Base-by-base conservation (phyloP, 1,140 invertebrate species). In the Musca vetustissima region DNA sequence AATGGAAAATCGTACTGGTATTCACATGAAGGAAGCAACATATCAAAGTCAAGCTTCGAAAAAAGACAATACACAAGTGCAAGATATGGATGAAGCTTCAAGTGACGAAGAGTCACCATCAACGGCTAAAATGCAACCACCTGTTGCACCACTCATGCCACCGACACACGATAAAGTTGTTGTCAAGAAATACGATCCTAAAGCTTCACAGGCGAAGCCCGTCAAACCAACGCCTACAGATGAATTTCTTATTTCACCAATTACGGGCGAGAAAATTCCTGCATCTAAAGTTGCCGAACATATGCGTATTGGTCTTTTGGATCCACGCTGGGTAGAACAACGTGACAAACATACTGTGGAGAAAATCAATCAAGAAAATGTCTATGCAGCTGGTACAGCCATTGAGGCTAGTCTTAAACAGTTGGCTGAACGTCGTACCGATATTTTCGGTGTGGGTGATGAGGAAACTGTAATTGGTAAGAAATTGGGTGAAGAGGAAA, bases 401-500 rank as follows among this genome's bases (percentile, higher is more conserved):
- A 98, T 99, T 75, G 95, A 98, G 73, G 94, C 92, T 13, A 98
- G 93, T 80, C 88, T 99, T 74, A 98, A 98, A 81, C 91, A 97
- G 76, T 85, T 99, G 72, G 98, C 97, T 0, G 97, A 99, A 79
- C 89, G 97, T 73, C 94, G 98, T 92, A 98, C 98, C 3, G 98
- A 99, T 89, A 99, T 99, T 84, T 99, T 99, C 82, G 98, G 98
- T 87, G 92, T 95, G 68, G 98, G 97, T 71, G 94, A 95, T 77
- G 97, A 99, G 83, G 98, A 99, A 87, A 98, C 97, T 0, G 93
- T 95, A 2, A 99, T 99, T 83, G 98, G 98, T 88, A 97, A 98
- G 85, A 99, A 99, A 84, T 95, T 98, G 72, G 98, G 98, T 9
- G 96, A 98, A 83, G 97, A 98, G 77, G 96, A 92, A 83, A 91